phyloP scores from a whole-genome alignment of 2,797 vertebrate species.

The Podargus strigoides region DNA sequence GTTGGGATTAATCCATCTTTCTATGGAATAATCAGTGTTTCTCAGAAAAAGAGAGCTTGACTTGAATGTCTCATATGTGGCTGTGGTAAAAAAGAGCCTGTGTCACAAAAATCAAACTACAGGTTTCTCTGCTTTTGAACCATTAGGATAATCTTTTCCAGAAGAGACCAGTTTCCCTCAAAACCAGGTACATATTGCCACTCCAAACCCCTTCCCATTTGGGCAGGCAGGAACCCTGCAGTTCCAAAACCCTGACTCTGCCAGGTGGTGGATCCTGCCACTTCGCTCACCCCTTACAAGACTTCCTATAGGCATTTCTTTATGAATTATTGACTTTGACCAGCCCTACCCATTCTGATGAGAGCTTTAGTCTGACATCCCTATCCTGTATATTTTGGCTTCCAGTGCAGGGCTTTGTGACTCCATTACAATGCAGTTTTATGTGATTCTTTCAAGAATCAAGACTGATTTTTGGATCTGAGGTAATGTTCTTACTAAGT shows the following conservation, averaged over 20 bases:
- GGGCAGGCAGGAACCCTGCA: neutral
- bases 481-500: neutral
- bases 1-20: neutral
- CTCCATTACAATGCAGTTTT: neutral
- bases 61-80: neutral
- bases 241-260: neutral
- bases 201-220: neutral
- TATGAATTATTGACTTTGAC: neutral
- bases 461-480: neutral
- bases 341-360: neutral
- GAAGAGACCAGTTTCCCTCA: neutral
- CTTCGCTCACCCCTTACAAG: neutral
- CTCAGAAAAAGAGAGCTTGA: neutral
- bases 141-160: neutral
- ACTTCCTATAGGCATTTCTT: neutral
- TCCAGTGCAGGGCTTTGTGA: neutral
- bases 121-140: neutral
- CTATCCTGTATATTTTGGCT: neutral
- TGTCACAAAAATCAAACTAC: neutral
- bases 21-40: neutral
- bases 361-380: neutral
- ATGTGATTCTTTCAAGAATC: neutral
- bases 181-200: fast-evolving
- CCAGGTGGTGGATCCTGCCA: neutral
- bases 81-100: neutral